Base-by-base conservation (phyloP, 1,140 invertebrate genomes). In the Antheraea mylitta region DNA sequence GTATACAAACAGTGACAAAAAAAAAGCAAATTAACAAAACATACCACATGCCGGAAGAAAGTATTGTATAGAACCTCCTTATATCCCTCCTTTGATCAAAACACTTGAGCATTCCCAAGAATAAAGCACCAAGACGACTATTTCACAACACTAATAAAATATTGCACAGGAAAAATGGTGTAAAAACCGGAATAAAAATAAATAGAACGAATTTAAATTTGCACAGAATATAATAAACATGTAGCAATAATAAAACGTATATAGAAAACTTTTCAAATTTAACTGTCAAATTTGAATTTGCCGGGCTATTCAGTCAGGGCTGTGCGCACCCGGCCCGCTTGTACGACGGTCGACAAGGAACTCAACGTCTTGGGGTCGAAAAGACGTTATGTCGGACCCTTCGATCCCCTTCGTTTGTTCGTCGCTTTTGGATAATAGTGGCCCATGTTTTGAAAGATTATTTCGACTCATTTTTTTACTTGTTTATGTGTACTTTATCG, bases 351-450 rank as follows among this genome's bases (percentile, higher is more conserved):
- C 87, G 79, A 71, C 75, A 89, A 91, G 86, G 81, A 91, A 91
- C 89, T 91, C 81, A 68, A 66, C 83, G 84, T 89, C 86, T 89
- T 91, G 75, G 79, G 86, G 86, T 82, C 74, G 75, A 88, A 91
- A 90, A 91, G 87, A 91, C 89, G 89, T 91, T 91, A 91, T 76
- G 78, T 71, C 69, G 71, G 81, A 74, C 84, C 86, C 88, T 87
- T 86, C 80, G 81, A 78, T 85, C 83, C 87, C 88, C 89, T 85
- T 83, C 83, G 79, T 75, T 85, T 71, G 71, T 74, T 82, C 78
- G 18, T 13, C 7, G 36, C 18, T 53, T 53, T 53, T 2, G 9
- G 37, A 66, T 84, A 84, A 82, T 80, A 80, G 83, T 78, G 82
- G 83, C 74, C 5, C n/a, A 61, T 9, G 5, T 22, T 10, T 36